phyloP scores from a whole-genome alignment of 2,113 vertebrate genomes.

The Amphiprion percula region DNA sequence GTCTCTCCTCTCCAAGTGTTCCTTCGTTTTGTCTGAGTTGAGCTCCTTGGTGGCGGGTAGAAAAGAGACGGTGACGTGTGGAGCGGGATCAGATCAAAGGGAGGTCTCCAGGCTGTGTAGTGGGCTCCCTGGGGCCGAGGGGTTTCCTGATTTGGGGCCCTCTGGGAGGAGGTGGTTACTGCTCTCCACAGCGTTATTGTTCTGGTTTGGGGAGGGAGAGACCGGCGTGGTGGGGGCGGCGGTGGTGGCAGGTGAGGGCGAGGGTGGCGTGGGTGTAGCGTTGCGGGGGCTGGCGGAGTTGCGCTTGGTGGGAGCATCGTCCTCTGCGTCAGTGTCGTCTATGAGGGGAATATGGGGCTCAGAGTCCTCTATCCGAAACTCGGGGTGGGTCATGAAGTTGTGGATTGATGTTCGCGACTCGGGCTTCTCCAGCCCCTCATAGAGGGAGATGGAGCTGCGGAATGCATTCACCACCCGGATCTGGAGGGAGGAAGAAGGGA shows the following conservation, averaged over 20 bases:
- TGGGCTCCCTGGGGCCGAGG: constrained; percentile 95
- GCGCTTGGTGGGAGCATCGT: constrained; percentile 97
- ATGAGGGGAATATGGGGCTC: constrained; percentile 99
- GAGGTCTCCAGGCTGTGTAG: constrained; percentile 99
- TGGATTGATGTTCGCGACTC: constrained; percentile 98
- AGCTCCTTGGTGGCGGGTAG: constrained; percentile 70
- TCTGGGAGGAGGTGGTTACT: constrained; percentile 94
- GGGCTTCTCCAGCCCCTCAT: constrained; percentile 97
- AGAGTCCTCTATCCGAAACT: constrained; percentile 99
- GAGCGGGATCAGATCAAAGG: constrained; percentile 91
- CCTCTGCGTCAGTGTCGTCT: constrained; percentile 98
- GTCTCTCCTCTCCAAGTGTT: constrained; percentile 54
- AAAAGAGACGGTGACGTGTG: constrained; percentile 64
- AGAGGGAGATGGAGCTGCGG: constrained; percentile 99
- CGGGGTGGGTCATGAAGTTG: constrained; percentile 99
- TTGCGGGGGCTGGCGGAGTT: constrained; percentile 90
- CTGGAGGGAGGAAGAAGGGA: constrained; percentile 81
- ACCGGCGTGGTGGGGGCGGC: constrained; percentile 74
- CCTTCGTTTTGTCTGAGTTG: constrained; percentile 57
- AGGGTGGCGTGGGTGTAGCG: constrained; percentile 87
- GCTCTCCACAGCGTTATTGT: constrained; percentile 99
- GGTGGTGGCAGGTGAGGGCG: constrained; percentile 84
- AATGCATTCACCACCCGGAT: constrained; percentile 99
- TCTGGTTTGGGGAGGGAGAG: constrained; percentile 95
- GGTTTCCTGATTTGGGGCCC: constrained; percentile 93